Percentiles rank a stretch among this genome's conserved stretches.
Conservation (phyloP, 2,888 invertebrate species). For the Drosophila austrosaltans region DNA sequence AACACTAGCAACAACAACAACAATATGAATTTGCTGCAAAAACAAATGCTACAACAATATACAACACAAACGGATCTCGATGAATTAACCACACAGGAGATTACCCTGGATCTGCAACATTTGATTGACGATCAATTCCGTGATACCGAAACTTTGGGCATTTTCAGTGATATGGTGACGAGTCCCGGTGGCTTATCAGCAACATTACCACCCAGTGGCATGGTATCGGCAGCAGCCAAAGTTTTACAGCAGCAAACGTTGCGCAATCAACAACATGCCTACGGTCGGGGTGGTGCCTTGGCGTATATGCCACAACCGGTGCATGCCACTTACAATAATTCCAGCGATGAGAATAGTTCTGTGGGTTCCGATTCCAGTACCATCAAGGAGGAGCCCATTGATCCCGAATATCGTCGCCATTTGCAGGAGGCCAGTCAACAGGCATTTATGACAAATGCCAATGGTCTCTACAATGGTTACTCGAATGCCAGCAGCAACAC, state of each 20-base stretch:
- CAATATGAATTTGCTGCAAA: conserved; percentile 84
- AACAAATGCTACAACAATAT: conserved; percentile 88
- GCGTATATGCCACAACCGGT: conserved; percentile 97
- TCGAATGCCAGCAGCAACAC: conserved; percentile 74
- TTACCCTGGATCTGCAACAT: conserved; percentile 95
- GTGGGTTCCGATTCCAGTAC: conserved; percentile 88
- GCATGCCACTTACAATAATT: conserved; percentile 85
- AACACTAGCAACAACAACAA: conserved; percentile 67
- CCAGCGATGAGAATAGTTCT: conserved; percentile 86
- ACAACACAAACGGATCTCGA: conserved; percentile 92
- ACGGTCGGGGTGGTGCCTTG: conserved; percentile 88
- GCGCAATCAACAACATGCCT: conserved; percentile 82
- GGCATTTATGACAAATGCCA: conserved; percentile 81
- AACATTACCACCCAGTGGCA: conserved; percentile 82
- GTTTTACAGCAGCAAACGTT: conserved; percentile 81
- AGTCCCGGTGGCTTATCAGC: conserved; percentile 82
- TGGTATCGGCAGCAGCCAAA: conserved; percentile 83
- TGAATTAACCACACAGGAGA: conserved; percentile 95
- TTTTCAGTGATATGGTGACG: conserved; percentile 93
- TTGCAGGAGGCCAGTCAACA: conserved; percentile 82
- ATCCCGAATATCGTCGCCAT: conserved; percentile 90
- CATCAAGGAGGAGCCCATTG: conserved; percentile 94
- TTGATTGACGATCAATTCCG: conserved; percentile 96
- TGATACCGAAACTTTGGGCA: conserved; percentile 89
- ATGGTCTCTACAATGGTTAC: conserved; percentile 80